Percentiles rank a stretch among this genome's conserved stretches.
Evolutionary conservation across 2,797 vertebrate genomes (phyloP).

Genomic region (Melanotaenia pygmaea): DNA sequence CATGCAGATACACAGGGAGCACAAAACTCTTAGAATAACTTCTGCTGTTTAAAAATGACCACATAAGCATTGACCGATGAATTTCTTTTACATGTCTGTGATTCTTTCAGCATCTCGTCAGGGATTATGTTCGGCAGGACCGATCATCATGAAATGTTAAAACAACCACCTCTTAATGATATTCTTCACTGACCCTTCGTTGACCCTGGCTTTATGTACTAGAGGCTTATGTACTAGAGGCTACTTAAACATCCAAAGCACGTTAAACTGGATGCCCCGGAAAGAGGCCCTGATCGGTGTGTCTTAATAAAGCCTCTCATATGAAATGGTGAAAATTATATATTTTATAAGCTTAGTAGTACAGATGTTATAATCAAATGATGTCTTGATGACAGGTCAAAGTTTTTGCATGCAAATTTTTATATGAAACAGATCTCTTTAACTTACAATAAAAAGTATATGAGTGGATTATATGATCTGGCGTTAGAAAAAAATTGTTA

Average conservation of each 20-base stretch:
- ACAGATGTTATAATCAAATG: background rate
- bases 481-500: background rate
- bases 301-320: slow-evolving; percentile 2
- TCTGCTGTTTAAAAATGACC: background rate
- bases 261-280: background rate
- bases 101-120: slow-evolving; percentile 1
- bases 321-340: background rate
- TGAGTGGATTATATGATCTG: background rate
- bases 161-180: background rate
- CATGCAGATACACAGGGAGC: background rate
- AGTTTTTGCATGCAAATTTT: background rate
- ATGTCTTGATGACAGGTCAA: slow-evolving; percentile 1
- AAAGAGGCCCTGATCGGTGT: background rate
- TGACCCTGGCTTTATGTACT: slow-evolving; percentile 22
- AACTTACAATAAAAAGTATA: background rate
- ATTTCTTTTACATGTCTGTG: slow-evolving; percentile 2
- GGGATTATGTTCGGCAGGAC: background rate
- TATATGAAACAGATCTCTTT: background rate
- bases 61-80: background rate
- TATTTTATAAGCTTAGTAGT: background rate
- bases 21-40: background rate
- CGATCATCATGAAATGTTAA: slow-evolving; percentile 6
- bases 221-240: slow-evolving; percentile 21
- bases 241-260: slow-evolving; percentile 23
- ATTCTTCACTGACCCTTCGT: slow-evolving; percentile 20